Base-by-base conservation (phyloP, 2,113 vertebrate species). In the Elgaria multicarinata region DNA sequence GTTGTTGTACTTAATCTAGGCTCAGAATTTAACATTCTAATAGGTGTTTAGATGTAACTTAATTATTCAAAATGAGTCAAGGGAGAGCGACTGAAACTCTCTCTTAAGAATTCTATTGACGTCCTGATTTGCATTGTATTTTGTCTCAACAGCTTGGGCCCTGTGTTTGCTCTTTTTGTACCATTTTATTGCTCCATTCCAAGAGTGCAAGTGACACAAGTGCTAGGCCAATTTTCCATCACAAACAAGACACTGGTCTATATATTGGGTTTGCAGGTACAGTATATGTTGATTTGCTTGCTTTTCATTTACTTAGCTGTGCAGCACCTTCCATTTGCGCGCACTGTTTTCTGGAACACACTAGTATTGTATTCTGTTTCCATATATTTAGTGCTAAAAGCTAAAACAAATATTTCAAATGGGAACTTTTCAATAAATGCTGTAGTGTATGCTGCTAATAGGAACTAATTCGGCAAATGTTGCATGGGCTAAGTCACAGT, bases 191-290 rank as follows among this genome's bases (percentile, higher is more conserved):
- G 94, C 92, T 98, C 98, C 90, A 98, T 99, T 95, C 99, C 99
- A 83, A 98, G 96, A 93, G 97, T 99, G 91, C 98, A 98, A 44
- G 98, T 99, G 96, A 98, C 98, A 83, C 98, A 98, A 93, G 96
- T 99, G 85, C 96, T 99, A 95, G 98, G 98, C 62, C 97, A 97
- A 46, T 96, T 99, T 94, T 97, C 98, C 93, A 98, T 99, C 97
- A 99, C 98, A 93, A 99, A 99, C 97, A 99, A 99, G 96, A 98
- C 99, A 46, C 94, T 99, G 94, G 98, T 99, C 95, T 99, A 99
- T 96, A 97, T 99, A 78, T 94, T 99, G 91, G 98, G 99, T 94
- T 96, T 99, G 82, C 99, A 99, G 98, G 99, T 99, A 96, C 94
- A 93, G 97, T 97, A 96, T 93, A 87, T 95, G 83, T 92, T 97